Percentiles rank a stretch among this genome's conserved stretches.
phyloP scores from a whole-genome alignment of 2,888 invertebrate genomes.

The Drosophila paramelanica region DNA sequence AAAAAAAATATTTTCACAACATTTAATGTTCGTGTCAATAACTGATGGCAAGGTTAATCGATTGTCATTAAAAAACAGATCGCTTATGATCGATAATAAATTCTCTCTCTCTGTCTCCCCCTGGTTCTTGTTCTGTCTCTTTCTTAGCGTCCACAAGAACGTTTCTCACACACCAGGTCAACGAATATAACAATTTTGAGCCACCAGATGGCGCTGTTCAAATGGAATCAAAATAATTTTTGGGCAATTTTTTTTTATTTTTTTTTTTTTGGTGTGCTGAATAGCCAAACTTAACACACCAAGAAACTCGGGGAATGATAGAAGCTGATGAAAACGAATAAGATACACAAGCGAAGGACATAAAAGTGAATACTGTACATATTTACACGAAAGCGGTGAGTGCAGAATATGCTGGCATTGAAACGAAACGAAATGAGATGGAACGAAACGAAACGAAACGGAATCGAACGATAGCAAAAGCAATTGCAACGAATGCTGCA shows the following conservation, averaged over 20 bases:
- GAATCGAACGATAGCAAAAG: constrained; percentile 9
- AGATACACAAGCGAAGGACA: constrained; percentile 18
- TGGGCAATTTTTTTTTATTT: too few relatives aligned
- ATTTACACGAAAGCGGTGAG: constrained; percentile 14
- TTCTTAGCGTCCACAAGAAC: neutral
- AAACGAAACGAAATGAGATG: constrained; percentile 32
- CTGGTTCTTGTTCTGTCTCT: neutral
- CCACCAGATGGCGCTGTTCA: constrained; percentile 17
- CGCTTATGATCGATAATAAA: neutral
- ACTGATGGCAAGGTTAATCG: neutral
- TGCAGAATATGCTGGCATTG: constrained; percentile 18
- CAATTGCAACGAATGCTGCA: constrained; percentile 5
- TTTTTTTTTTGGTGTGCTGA: neutral
- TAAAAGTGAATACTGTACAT: constrained; percentile 8
- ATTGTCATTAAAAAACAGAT: neutral
- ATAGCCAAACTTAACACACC: neutral
- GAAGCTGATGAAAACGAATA: constrained; percentile 16
- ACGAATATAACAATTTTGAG: constrained; percentile 5
- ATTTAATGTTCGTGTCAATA: too few relatives aligned
- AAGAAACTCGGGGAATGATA: neutral
- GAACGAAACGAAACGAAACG: constrained; percentile 8
- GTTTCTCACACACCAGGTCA: neutral
- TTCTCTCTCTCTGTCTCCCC: neutral
- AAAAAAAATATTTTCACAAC: neutral
- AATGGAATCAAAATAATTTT: too few relatives aligned